Evolutionary conservation across 2,888 invertebrate species (phyloP).

Genomic region (Euphydryas editha): DNA sequence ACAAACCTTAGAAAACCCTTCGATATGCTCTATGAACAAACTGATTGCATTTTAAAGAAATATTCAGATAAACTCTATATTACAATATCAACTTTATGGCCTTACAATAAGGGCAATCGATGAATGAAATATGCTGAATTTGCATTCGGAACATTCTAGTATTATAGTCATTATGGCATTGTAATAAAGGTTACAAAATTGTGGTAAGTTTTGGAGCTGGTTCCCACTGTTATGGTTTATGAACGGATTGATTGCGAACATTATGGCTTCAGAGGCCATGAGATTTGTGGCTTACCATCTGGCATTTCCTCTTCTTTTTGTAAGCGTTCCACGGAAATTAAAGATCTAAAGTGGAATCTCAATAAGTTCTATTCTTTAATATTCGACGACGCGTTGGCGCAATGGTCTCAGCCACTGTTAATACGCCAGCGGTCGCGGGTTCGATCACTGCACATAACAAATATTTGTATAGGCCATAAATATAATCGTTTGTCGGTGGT

Average conservation of each 20-base stretch:
- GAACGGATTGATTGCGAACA: slow-evolving; percentile 49
- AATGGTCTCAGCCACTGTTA: no score
- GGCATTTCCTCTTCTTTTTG: slow-evolving; percentile 35
- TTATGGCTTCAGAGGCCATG: slow-evolving; percentile 54
- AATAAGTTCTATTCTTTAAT: no score
- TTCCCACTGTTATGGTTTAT: slow-evolving; percentile 36
- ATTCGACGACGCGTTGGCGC: no score
- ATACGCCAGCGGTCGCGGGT: no score
- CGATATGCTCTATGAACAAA: slow-evolving; percentile 29
- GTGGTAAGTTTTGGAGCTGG: slow-evolving; percentile 14
- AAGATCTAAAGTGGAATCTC: not conserved
- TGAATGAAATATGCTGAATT: not conserved
- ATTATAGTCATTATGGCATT: slow-evolving; percentile 4
- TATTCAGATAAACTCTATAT: slow-evolving; percentile 8
- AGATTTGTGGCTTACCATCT: slow-evolving; percentile 43
- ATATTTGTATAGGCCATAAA: no score
- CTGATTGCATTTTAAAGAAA: slow-evolving; percentile 21
- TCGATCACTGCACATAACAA: no score
- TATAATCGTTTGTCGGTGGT: no score
- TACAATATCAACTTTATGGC: slow-evolving; percentile 8
- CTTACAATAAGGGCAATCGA: slow-evolving; percentile 15
- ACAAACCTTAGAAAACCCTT: slow-evolving; percentile 10
- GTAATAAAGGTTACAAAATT: slow-evolving; percentile 1
- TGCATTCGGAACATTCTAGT: not conserved
- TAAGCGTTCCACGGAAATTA: slow-evolving; percentile 6